Conservation (phyloP, 2,797 vertebrate genomes). For the Onychomys leucogaster region DNA sequence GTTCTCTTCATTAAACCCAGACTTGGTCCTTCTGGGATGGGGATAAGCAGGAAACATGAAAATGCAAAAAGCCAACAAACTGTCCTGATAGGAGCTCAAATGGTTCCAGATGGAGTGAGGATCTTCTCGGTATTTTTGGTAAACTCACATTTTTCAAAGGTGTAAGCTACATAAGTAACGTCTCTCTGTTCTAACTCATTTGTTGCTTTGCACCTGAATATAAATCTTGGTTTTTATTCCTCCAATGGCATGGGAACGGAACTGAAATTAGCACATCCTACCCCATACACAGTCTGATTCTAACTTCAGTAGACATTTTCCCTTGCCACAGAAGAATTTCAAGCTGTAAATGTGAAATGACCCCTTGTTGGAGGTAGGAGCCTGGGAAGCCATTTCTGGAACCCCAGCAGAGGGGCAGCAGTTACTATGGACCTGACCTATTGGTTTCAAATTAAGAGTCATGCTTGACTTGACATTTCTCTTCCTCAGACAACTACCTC, state of each 20-base stretch:
- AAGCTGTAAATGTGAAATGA: background rate
- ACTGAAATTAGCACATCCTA: background rate
- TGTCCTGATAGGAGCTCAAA: background rate
- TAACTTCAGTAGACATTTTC: background rate
- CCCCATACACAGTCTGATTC: background rate
- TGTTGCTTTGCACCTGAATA: constrained; percentile 9
- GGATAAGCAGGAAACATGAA: background rate
- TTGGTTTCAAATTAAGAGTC: background rate
- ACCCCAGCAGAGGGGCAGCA: background rate
- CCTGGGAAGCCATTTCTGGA: background rate
- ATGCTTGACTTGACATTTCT: background rate
- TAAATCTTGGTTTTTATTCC: constrained; percentile 47
- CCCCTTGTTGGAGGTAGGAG: background rate
- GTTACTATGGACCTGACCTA: background rate
- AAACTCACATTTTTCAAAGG: constrained; percentile 29
- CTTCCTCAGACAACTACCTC: constrained; percentile 4
- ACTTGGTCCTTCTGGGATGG: background rate
- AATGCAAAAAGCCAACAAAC: background rate
- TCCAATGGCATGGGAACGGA: constrained; percentile 4
- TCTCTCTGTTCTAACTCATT: background rate
- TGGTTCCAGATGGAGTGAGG: background rate
- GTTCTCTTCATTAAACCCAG: background rate
- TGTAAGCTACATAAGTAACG: constrained; percentile 6
- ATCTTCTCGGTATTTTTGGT: background rate
- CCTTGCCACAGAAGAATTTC: background rate